These are phyloP conservation scores for Cliona cf. orientalis DNA, from an alignment of 37 sponge, comb jelly and placozoan genomes.

Conservation along the genomic window DNA sequence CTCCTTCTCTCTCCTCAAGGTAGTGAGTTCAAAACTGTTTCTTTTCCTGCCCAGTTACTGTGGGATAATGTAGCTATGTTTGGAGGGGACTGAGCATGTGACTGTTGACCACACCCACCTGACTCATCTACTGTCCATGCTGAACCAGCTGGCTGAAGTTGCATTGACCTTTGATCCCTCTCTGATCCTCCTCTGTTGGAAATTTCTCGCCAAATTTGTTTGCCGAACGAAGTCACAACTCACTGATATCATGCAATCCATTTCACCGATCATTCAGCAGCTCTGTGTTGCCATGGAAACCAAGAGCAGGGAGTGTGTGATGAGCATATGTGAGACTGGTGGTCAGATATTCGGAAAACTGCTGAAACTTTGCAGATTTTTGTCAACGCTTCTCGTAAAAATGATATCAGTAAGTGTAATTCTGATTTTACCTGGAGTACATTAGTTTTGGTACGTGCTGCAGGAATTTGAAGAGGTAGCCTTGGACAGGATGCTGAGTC, in stretches of 20 bases:
- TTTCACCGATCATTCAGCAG: slow-evolving; percentile 5
- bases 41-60: too few relatives aligned
- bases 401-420: slow-evolving; percentile 22
- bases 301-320: slow-evolving; percentile 19
- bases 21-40: too few relatives aligned
- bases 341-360: slow-evolving; percentile 7
- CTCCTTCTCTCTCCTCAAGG: too few relatives aligned
- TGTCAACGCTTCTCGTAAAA: slow-evolving; percentile 36
- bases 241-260: neutral
- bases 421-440: neutral
- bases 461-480: too few relatives aligned
- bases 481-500: too few relatives aligned
- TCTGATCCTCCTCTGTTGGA: slow-evolving; percentile 31
- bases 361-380: slow-evolving; percentile 48
- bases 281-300: slow-evolving; percentile 46
- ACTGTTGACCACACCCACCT: neutral
- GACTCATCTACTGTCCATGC: neutral
- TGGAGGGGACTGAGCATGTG: neutral
- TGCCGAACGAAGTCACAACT: slow-evolving; percentile 10
- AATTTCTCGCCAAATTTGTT: slow-evolving; percentile 29
- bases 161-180: slow-evolving; percentile 58
- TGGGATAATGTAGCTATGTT: too few relatives aligned
- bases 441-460: too few relatives aligned
- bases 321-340: slow-evolving; percentile 2
- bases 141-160: neutral